Base-by-base conservation (phyloP, 1,140 invertebrate genomes). In the Latrodectus geometricus region DNA sequence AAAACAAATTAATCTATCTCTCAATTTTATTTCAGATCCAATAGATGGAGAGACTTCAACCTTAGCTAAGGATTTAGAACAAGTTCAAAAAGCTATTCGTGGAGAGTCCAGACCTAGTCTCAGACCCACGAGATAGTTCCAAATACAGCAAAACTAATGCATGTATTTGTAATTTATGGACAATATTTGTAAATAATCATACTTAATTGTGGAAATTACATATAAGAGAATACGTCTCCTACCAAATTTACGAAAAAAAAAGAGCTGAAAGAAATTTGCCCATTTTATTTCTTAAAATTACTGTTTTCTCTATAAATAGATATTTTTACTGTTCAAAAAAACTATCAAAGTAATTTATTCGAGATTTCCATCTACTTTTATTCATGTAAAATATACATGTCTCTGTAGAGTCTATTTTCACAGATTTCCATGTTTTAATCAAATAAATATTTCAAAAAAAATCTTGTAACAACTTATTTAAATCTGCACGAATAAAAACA, bases 51-150 rank as follows among this genome's bases (percentile, higher is more conserved):
- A 78, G 61, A 74, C 84, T 21, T 86, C 84, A 15, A 86, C 84
- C 49, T 23, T 86, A 9, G 84, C 84, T 23, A 72, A 78, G 65
- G 84, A 86, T 73, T 21, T 86, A 20, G 84, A 86, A 21, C 84
- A 86, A 86, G 84, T 86, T 9, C 84, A 86, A 66, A 78, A 52
- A 65, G 84, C 84, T 65, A 86, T 86, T 35, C 69, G 84, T 65
- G 84, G 84, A 14, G 84, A 86, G 73, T 86, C 84, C 15, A 86
- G 84, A 74, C 23, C 68, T 9, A 79, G 75, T 66, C 12, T 77
- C 8, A 17, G 82, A 15, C 82, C 82, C 20, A 85, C 82, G 35
- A 85, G 82, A 48, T 85, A 85, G 56, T 50, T 21, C 54, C 17
- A 17, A 61, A 61, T 61, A 61, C 17, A 17, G 3, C 11, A 11